Base-by-base conservation (phyloP, 2,797 vertebrate species). In the Sciurus carolinensis region DNA sequence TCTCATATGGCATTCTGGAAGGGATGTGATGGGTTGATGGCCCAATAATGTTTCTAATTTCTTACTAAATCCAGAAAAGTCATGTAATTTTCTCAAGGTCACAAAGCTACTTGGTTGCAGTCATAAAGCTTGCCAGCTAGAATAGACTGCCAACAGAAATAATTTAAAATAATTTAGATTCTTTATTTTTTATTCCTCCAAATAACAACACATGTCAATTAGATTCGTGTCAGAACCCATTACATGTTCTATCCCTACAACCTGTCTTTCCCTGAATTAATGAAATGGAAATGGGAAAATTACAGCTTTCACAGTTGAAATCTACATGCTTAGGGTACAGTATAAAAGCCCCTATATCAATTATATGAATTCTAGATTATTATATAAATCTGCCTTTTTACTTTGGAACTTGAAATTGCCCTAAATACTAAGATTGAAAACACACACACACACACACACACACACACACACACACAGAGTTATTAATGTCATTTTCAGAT, bases 261-360 rank as follows among this genome's bases (percentile, higher is more conserved):
- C 90, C 85, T 95, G 80, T 73, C 86, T 96, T 93, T 96, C 66
- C 69, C 50, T 89, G 67, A 91, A 95, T 89, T 91, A 84, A 90
- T 83, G 67, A 97, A 96, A 95, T 50, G 47, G 81, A 95, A 94
- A 92, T 91, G 76, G 67, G 11, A 85, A 97, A 96, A 95, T 94
- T 89, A 69, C 12, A 96, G 75, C 66, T 89, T 97, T 91, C 92
- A 69, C 64, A 79, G 44, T 95, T 89, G 71, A 47, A 81, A 83
- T 91, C 89, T 87, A 33, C 57, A 95, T 75, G 39, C 62, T 89
- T 89, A 39, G 62, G 36, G 33, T 94, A 87, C 17, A 69, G 36
- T 69, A 76, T 50, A 87, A 96, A 95, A 91, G 50, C 8, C 22
- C 57, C 59, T 93, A 39, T 83, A 82, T 92, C 95, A 94, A 93